Percentiles rank a stretch among this genome's conserved stretches.
phyloP scores from a whole-genome alignment of 2,113 vertebrate species.

The Podarcis muralis region DNA sequence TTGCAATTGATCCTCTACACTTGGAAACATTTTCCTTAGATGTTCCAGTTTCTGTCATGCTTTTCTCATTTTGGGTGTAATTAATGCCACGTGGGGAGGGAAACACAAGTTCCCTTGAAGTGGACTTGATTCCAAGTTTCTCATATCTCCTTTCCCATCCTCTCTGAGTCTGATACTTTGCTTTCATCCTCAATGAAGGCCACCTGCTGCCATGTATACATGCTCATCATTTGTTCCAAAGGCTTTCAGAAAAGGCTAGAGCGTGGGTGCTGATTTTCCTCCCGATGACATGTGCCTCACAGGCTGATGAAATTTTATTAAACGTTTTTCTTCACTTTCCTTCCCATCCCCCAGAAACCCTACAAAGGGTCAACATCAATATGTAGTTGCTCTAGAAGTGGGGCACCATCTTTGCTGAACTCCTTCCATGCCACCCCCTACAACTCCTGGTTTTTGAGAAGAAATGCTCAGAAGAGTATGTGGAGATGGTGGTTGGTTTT shows the following conservation, averaged over 20 bases:
- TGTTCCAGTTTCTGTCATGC: background rate
- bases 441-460: background rate
- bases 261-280: background rate
- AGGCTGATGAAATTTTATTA: background rate
- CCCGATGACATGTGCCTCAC: background rate
- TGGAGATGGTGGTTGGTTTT: too few relatives aligned
- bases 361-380: background rate
- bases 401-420: too few relatives aligned
- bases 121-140: constrained; percentile 14
- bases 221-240: background rate
- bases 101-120: background rate
- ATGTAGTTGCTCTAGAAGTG: too few relatives aligned
- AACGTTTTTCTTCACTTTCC: background rate
- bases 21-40: constrained; percentile 14
- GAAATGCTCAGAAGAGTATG: too few relatives aligned
- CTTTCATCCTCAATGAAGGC: constrained; percentile 19
- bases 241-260: background rate
- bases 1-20: background rate
- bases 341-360: background rate
- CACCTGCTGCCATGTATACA: background rate
- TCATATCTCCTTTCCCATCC: background rate
- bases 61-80: constrained; percentile 13
- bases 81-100: constrained; percentile 32
- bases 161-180: background rate
- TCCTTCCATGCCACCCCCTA: background rate